Evolutionary conservation across 1,140 invertebrate species (phyloP), one percentile per base, ranked within the genome.

Genomic region (Agrypnia vestita): DNA sequence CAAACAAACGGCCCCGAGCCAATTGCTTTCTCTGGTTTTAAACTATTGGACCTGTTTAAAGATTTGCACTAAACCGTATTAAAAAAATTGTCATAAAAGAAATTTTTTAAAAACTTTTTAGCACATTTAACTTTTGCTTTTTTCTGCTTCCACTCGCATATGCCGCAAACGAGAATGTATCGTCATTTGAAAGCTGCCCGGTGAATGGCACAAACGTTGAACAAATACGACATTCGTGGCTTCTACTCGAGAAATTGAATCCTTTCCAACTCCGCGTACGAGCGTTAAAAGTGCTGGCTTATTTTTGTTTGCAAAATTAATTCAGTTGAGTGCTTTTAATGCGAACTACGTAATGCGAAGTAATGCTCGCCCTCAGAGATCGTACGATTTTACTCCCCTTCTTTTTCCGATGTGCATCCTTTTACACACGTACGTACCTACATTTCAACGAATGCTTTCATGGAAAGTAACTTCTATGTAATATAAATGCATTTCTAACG

Each of bases 271-370:
- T 17, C 11, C n/a, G 17, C 12, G 15, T 49, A 59, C 62, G 13
- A 47, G 62, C 35, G 12, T n/a, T 51, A 71, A 47, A 51, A 15
- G 10, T 3, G 71, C 35, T 35, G 51, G 49, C 21, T 74, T 44
- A 74, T 25, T 74, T 44, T 17, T 74, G 71, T 74, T 74, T 74
- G 56, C 71, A 74, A 74, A 74, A 74, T 74, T 74, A 74, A 74
- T 74, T 74, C 25, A 56, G 71, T 56, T 56, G 71, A 74, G 71
- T 74, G 71, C 71, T 74, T 74, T 74, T 44, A 35, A 35, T 35
- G 25, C 25, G 25, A 35, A 35, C 25, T 35, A 17, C 1, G 21
- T 55, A 74, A 74, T 13, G 71, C 51, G 21, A n/a, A 72, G 71
- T 53, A 55, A 55, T 74, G 53, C 21, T 44, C 49, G 13, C 7